Evolutionary conservation across 2,888 invertebrate species (phyloP).

Genomic region (Artemia sp.): DNA sequence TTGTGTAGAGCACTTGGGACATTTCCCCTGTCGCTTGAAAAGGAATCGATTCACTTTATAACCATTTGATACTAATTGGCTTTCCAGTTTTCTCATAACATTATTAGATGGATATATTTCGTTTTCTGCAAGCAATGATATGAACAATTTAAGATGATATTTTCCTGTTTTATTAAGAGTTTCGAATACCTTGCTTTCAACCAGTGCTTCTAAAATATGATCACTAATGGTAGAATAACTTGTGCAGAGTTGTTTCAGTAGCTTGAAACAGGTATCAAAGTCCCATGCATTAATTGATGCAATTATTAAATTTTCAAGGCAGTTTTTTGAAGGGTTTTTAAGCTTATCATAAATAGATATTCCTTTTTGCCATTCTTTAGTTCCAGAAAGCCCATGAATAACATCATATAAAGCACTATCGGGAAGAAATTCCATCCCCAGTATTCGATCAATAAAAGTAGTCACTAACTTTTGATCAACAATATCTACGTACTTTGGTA

Average conservation of each 20-base stretch:
- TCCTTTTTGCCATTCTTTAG: neutral
- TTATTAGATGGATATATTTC: neutral
- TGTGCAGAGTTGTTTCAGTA: neutral
- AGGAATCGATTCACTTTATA: neutral
- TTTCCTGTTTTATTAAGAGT: constrained; percentile 4
- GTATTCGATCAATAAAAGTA: neutral
- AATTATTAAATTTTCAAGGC: neutral
- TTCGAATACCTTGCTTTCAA: constrained; percentile 6
- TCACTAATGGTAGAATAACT: neutral
- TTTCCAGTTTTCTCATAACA: neutral
- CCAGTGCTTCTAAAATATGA: neutral
- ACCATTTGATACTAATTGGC: neutral
- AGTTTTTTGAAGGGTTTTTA: neutral
- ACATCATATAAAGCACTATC: neutral
- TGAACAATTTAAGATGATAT: neutral
- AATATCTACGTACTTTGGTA: neutral
- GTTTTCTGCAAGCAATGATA: neutral
- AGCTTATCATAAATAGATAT: neutral
- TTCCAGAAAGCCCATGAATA: neutral
- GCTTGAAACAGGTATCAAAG: neutral
- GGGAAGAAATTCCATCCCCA: neutral
- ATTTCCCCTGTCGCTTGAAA: neutral
- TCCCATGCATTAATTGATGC: neutral
- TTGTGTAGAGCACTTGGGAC: neutral
- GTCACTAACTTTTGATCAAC: neutral